Conservation (phyloP, 2,888 invertebrate species). For the Cyclophora punctaria region DNA sequence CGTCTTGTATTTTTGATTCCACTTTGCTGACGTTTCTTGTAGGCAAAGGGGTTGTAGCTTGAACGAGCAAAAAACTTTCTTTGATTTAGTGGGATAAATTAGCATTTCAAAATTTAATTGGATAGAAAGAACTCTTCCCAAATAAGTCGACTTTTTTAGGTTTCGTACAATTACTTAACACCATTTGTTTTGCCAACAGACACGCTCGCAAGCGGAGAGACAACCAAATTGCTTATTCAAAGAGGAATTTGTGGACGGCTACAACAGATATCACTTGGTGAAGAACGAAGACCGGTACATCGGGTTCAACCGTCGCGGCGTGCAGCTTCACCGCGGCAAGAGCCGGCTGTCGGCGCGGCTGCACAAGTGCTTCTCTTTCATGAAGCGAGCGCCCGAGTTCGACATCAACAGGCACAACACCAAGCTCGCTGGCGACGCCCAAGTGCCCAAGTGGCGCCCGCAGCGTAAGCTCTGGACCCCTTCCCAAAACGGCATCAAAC, state of each 20-base stretch:
- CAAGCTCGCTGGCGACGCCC: slow-evolving; percentile 62
- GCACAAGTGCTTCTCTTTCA: slow-evolving; percentile 77
- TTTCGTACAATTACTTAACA: no score
- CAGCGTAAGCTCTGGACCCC: slow-evolving; percentile 60
- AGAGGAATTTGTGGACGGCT: slow-evolving; percentile 78
- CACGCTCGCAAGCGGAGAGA: slow-evolving; percentile 74
- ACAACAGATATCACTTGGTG: slow-evolving; percentile 78
- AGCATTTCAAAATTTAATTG: no score
- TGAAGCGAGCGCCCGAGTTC: slow-evolving; percentile 77
- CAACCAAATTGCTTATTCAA: slow-evolving; percentile 78
- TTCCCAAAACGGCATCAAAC: slow-evolving; percentile 55
- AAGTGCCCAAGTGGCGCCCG: slow-evolving; percentile 52
- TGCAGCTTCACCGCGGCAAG: slow-evolving; percentile 68
- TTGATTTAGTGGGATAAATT: no score
- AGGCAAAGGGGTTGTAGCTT: no score
- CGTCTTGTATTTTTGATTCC: no score
- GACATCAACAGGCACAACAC: slow-evolving; percentile 77
- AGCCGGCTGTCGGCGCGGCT: slow-evolving; percentile 53
- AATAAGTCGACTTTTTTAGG: no score
- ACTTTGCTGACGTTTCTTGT: no score
- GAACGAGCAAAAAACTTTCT: no score
- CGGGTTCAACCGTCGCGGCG: slow-evolving; percentile 78
- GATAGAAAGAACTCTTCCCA: no score
- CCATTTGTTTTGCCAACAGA: slow-evolving; percentile 39
- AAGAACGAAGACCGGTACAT: slow-evolving; percentile 76